Conservation (phyloP, 1,140 invertebrate genomes). For the Periplaneta americana region DNA sequence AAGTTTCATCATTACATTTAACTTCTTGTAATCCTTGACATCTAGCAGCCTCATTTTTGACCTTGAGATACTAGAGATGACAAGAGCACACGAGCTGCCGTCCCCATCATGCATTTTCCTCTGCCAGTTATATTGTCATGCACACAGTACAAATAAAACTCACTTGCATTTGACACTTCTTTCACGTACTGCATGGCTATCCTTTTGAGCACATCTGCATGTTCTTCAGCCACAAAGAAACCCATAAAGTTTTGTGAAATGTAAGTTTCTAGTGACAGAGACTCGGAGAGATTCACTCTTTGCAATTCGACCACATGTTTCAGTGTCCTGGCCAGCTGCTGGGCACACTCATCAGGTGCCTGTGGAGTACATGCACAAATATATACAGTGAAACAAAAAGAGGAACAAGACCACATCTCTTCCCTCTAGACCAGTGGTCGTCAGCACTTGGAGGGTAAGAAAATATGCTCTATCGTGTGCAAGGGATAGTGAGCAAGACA, state of each 20-base stretch:
- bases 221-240: constrained; percentile 72
- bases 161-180: constrained; percentile 66
- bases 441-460: no score
- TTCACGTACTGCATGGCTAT: constrained; percentile 70
- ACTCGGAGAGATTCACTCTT: constrained; percentile 45
- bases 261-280: constrained; percentile 69
- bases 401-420: not conserved
- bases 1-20: no score
- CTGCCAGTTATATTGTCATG: constrained; percentile 5
- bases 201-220: constrained; percentile 67
- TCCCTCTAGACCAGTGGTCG: no score
- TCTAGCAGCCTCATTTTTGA: no score
- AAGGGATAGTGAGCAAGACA: no score
- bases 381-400: not conserved
- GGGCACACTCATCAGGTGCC: constrained; percentile 66
- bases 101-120: no score
- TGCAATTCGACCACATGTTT: constrained; percentile 63
- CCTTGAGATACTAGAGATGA: no score
- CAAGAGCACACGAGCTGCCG: no score
- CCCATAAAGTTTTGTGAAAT: constrained; percentile 84
- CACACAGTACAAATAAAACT: constrained; percentile 32
- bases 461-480: no score
- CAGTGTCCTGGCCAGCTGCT: constrained; percentile 55
- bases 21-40: no score
- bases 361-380: constrained; percentile 30